Conservation (phyloP, 2,888 invertebrate species). For the Sesamia inferens region DNA sequence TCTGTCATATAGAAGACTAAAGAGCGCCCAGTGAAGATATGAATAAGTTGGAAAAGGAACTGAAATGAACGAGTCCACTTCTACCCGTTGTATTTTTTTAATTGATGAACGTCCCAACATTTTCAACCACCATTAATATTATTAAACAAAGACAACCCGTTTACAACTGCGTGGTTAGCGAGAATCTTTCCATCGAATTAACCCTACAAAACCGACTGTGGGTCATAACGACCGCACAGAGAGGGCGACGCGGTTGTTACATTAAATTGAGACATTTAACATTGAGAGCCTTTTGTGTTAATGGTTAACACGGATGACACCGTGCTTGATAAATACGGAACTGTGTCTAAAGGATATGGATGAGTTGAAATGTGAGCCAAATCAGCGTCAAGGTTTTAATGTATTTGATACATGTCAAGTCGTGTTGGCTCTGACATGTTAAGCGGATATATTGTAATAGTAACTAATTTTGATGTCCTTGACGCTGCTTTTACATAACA, state of each 20-base stretch:
- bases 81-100: too few relatives aligned
- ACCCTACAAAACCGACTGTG: constrained; percentile 81
- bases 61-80: neutral
- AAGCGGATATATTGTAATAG: neutral
- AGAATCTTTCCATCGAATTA: constrained; percentile 86
- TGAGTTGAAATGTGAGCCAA: constrained; percentile 44
- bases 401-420: constrained; percentile 20
- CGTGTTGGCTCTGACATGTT: neutral
- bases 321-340: constrained; percentile 69
- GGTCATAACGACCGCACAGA: constrained; percentile 75
- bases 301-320: constrained; percentile 73
- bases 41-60: neutral
- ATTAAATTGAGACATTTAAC: constrained; percentile 85
- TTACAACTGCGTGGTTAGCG: constrained; percentile 74
- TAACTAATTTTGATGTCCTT: neutral
- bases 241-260: constrained; percentile 80
- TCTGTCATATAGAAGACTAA: neutral
- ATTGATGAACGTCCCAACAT: constrained; percentile 49
- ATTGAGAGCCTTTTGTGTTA: constrained; percentile 78
- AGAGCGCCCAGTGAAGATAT: neutral
- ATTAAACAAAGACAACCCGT: constrained; percentile 71
- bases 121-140: constrained; percentile 65
- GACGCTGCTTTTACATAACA: neutral
- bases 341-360: constrained; percentile 62
- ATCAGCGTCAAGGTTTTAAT: constrained; percentile 27